These are phyloP conservation scores for Bagarius yarrelli DNA, from an alignment of 2,113 vertebrate genomes.

Conservation along the genomic window DNA sequence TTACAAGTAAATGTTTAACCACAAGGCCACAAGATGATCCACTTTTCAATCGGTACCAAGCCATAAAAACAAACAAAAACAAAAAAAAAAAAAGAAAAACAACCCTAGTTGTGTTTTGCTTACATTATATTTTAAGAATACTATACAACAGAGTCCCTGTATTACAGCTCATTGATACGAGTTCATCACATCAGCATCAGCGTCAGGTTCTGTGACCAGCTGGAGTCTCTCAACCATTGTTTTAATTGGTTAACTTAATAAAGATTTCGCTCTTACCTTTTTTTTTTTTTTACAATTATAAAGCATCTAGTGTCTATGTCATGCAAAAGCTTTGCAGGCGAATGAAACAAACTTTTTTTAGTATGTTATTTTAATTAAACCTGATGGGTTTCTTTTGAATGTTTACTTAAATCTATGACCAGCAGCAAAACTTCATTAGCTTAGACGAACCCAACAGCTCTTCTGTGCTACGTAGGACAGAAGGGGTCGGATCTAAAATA, in stretches of 20 bases:
- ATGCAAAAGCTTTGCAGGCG: conserved; percentile 48
- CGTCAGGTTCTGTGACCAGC: conserved; percentile 4
- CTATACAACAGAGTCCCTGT: conserved; percentile 45
- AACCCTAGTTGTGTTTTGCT: conserved; percentile 28
- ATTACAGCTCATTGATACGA: conserved; percentile 23
- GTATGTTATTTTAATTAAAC: conserved; percentile 37
- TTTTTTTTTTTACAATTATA: conserved; percentile 37
- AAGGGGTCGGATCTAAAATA: conserved; percentile 36
- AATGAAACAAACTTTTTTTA: conserved; percentile 43
- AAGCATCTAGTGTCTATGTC: conserved; percentile 45
- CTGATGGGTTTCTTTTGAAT: conserved; percentile 5
- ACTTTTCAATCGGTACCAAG: conserved; percentile 44
- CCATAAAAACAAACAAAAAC: conserved; percentile 21
- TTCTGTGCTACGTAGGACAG: conserved; percentile 36
- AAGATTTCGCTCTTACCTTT: background rate
- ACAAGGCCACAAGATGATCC: conserved; percentile 45
- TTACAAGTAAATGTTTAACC: conserved; percentile 49
- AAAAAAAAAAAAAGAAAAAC: conserved; percentile 12
- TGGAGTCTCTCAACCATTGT: background rate
- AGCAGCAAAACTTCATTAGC: conserved; percentile 43
- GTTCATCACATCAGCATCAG: conserved; percentile 5
- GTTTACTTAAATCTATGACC: conserved; percentile 4
- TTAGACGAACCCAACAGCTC: conserved; percentile 43
- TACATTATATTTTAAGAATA: conserved; percentile 39
- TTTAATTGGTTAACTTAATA: conserved; percentile 4